Conservation (phyloP, 1,140 invertebrate species). For the Tetramorium alpestre region DNA sequence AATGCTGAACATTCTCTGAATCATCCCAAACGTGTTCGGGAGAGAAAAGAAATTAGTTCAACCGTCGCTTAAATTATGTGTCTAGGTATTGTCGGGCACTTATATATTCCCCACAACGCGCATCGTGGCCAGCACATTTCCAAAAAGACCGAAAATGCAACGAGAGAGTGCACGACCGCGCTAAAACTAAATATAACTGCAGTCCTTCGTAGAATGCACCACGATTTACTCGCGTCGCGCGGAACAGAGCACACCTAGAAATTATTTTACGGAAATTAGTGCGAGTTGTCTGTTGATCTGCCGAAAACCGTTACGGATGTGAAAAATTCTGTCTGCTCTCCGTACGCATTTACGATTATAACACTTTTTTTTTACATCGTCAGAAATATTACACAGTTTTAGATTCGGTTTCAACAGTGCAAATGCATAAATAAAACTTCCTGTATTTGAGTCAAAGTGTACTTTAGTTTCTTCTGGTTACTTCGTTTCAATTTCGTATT, state of each 20-base stretch:
- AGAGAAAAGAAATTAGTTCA: neutral
- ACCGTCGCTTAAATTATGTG: neutral
- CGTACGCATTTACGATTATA: neutral
- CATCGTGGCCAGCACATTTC: conserved; percentile 75
- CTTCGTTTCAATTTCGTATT: neutral
- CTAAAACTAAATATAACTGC: conserved; percentile 84
- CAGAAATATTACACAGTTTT: neutral
- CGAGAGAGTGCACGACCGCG: conserved; percentile 74
- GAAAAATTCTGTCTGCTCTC: conserved; percentile 3
- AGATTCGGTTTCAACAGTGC: neutral
- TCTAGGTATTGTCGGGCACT: conserved; percentile 11
- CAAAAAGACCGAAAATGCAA: conserved; percentile 82
- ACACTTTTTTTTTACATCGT: too few relatives aligned
- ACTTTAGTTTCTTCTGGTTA: neutral
- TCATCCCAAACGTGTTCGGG: neutral
- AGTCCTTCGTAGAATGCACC: conserved; percentile 76
- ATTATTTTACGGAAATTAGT: conserved; percentile 56
- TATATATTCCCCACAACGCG: conserved; percentile 22
- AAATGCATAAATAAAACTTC: neutral
- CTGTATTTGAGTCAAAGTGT: neutral
- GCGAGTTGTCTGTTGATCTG: neutral
- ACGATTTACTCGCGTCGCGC: conserved; percentile 68
- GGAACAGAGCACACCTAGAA: conserved; percentile 30
- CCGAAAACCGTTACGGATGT: neutral
- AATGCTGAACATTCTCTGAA: neutral